Conservation (phyloP, 2,113 vertebrate species). For the Uropsilus gracilis region DNA sequence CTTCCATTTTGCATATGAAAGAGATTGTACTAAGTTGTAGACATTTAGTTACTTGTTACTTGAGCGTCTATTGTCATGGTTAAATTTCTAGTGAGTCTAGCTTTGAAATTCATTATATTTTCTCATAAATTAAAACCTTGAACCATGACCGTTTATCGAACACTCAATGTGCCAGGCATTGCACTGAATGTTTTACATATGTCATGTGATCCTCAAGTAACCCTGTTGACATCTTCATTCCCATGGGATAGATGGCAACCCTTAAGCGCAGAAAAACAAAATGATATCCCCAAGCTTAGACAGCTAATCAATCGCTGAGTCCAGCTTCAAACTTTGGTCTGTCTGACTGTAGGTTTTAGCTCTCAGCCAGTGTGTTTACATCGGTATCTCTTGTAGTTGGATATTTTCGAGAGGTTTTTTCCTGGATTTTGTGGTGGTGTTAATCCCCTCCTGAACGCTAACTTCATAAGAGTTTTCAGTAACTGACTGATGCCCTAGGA, state of each 20-base stretch:
- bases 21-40: background rate
- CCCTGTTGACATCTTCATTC: background rate
- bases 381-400: conserved; percentile 16
- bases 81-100: conserved; percentile 20
- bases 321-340: background rate
- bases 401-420: background rate
- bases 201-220: background rate
- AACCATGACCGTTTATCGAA: conserved; percentile 14
- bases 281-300: background rate
- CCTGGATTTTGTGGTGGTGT: background rate
- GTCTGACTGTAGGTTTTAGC: background rate
- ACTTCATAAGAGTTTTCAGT: conserved; percentile 22
- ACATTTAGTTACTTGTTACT: background rate
- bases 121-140: background rate
- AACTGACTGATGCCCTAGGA: conserved; percentile 56
- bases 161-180: background rate
- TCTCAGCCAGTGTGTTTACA: background rate
- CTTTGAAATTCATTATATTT: background rate
- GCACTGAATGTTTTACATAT: conserved; percentile 13
- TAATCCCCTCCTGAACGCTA: background rate
- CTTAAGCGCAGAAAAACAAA: conserved; percentile 22
- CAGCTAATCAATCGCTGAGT: background rate
- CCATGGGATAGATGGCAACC: conserved; percentile 7
- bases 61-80: background rate
- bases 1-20: conserved; percentile 31